Base-by-base conservation (phyloP, 2,888 invertebrate genomes). In the Sinohyriopsis cumingii region DNA sequence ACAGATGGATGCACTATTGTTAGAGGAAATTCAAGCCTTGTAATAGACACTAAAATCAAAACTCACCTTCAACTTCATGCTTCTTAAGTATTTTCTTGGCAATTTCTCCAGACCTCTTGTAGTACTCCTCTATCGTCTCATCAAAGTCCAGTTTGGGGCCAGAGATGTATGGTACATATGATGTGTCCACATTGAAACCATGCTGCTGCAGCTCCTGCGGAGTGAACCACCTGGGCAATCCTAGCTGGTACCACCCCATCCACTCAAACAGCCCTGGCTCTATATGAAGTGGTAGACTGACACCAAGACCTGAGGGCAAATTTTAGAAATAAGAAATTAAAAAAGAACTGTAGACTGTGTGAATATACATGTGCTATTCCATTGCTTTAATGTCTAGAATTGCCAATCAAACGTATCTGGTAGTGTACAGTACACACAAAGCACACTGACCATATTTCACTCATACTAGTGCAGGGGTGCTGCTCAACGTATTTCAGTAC, bases 201-300 rank as follows among this genome's bases (percentile, higher is more conserved):
- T 94, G 93, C 19, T 92, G 92, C 22, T 91, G 91, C 7, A 96
- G 90, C 86, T 97, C 96, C 0, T 92, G 91, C 0, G 92, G 91
- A 12, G 84, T 70, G 63, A 89, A 84, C 81, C 85, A 88, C 53
- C 71, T 78, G 53, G 88, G 89, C 19, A 88, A 59, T 53, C 81
- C 84, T 4, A 79, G 74, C 66, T 86, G 86, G 89, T 97, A 96
- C 97, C 97, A 98, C 55, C 94, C 93, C 86, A 96, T 92, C 95
- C 95, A 98, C 90, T 98, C 98, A 90, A 98, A 98, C 59, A 98
- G 91, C 0, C 95, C 96, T 0, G 97, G 96, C 87, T 98, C 98
- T 22, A 98, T 92, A 82, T 82, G 65, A 25, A 77, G 55, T 15
- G 45, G 45, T 15, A 45, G 15, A 15, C 15, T 45, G 45, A 15